Percentiles rank a stretch among this genome's conserved stretches.
phyloP scores from a whole-genome alignment of 2,888 invertebrate genomes.

The Stegana nigrithorax region DNA sequence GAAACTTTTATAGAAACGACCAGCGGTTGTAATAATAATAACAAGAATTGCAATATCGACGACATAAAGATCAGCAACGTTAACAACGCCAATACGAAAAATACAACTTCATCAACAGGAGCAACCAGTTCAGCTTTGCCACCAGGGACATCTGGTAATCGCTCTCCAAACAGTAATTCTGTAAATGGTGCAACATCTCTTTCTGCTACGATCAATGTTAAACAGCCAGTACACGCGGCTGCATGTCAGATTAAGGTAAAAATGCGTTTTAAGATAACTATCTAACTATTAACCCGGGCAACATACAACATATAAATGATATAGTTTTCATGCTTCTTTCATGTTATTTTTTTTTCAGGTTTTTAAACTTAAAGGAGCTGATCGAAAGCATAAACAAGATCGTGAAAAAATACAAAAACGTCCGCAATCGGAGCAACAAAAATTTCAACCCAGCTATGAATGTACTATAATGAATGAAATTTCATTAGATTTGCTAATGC shows the following conservation, averaged over 20 bases:
- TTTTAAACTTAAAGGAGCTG: conserved; percentile 94
- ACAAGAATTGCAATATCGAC: conserved; percentile 29
- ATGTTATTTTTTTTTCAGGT: too few relatives aligned
- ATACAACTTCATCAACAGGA: conserved; percentile 23
- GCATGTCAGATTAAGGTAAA: conserved; percentile 94
- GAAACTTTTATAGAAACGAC: conserved; percentile 77
- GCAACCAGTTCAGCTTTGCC: conserved; percentile 23
- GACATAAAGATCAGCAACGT: conserved; percentile 8
- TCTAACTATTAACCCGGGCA: too few relatives aligned
- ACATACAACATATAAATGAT: neutral
- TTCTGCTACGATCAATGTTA: conserved; percentile 53
- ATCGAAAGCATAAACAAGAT: conserved; percentile 97
- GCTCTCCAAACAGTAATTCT: conserved; percentile 32
- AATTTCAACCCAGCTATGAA: conserved; percentile 95
- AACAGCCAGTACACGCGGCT: conserved; percentile 85
- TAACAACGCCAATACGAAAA: conserved; percentile 30
- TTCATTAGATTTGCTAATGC: conserved; percentile 67
- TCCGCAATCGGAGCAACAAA: conserved; percentile 85
- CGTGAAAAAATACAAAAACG: conserved; percentile 92
- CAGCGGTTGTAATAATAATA: conserved; percentile 34
- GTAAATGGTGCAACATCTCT: neutral
- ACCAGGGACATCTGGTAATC: conserved; percentile 41
- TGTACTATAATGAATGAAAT: conserved; percentile 94
- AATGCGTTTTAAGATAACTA: neutral
- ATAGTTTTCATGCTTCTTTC: neutral